Evolutionary conservation across 1,140 invertebrate genomes (phyloP).

Genomic region (Solenopsis fugax): DNA sequence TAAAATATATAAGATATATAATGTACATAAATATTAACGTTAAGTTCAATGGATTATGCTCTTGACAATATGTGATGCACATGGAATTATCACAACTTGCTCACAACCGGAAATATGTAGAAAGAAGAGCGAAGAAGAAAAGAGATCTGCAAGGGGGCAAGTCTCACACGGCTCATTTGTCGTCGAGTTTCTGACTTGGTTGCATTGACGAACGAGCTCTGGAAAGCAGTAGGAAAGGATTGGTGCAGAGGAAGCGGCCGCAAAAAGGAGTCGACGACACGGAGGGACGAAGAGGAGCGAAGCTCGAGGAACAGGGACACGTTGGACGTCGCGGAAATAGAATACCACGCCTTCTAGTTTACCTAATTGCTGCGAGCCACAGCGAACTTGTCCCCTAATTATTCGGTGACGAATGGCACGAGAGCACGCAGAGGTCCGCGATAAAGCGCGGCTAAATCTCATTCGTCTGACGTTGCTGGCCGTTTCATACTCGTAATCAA

Average conservation of each 20-base stretch:
- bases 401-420: constrained; percentile 82
- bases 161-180: constrained; percentile 77
- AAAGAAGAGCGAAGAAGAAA: constrained; percentile 54
- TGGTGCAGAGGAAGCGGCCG: constrained; percentile 58
- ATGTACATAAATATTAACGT: too few species aligned
- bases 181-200: constrained; percentile 78
- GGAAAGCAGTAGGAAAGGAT: constrained; percentile 73
- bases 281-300: constrained; percentile 32
- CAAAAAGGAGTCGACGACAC: constrained; percentile 70
- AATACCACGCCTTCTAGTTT: constrained; percentile 84
- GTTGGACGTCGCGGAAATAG: constrained; percentile 79
- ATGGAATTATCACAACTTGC: constrained; percentile 13
- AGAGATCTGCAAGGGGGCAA: constrained; percentile 55
- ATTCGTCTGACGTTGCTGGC: constrained; percentile 67
- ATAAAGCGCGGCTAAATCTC: constrained; percentile 81
- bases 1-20: too few species aligned
- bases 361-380: constrained; percentile 83
- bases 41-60: too few species aligned
- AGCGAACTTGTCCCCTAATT: constrained; percentile 84
- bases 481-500: constrained; percentile 60
- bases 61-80: not conserved
- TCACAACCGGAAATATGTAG: constrained; percentile 38
- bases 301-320: constrained; percentile 41
- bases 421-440: constrained; percentile 72
- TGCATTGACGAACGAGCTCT: constrained; percentile 80